Percentiles rank a stretch among this genome's conserved stretches.
Evolutionary conservation across 92 coral and sea anemone genomes (phyloP).

Genomic region (Nematostella vectensis): DNA sequence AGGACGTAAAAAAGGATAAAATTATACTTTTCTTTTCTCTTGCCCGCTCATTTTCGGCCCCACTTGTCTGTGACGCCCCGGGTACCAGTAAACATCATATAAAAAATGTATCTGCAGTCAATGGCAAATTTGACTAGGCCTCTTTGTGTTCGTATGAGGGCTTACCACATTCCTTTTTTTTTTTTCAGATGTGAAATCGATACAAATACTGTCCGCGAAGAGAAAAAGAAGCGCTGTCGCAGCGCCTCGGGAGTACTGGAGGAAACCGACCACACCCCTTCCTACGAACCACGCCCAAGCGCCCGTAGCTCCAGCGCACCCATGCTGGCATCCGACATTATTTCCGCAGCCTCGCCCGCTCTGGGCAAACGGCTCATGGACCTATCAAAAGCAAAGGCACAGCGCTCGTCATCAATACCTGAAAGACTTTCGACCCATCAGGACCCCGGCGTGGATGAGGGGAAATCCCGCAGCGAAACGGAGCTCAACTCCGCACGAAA

Average conservation of each 20-base stretch:
- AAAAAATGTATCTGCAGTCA: no score
- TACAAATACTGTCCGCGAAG: slow-evolving; percentile 13
- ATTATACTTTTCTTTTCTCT: no score
- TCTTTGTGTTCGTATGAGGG: no score
- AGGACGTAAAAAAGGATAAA: no score
- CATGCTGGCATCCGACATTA: slow-evolving; percentile 24
- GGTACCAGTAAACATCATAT: no score
- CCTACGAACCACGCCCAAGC: background rate
- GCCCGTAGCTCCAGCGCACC: slow-evolving; percentile 42
- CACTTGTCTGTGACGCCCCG: no score
- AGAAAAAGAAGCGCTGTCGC: slow-evolving; percentile 2
- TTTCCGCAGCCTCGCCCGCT: slow-evolving; percentile 18
- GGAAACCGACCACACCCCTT: slow-evolving; percentile 4
- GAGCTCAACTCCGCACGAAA: slow-evolving; percentile 23
- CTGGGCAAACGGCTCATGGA: slow-evolving; percentile 15
- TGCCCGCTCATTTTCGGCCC: no score
- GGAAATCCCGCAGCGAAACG: slow-evolving; percentile 28
- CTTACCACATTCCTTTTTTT: no score
- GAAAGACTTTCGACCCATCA: slow-evolving; percentile 1
- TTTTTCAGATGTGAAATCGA: slow-evolving; percentile 55
- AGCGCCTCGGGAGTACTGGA: slow-evolving; percentile 7
- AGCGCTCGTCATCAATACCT: slow-evolving; percentile 9
- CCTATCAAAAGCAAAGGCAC: slow-evolving; percentile 7
- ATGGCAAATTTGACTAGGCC: no score
- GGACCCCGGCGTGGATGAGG: background rate